Evolutionary conservation across 2,113 vertebrate genomes (phyloP).

Genomic region (Oryctolagus cuniculus): DNA sequence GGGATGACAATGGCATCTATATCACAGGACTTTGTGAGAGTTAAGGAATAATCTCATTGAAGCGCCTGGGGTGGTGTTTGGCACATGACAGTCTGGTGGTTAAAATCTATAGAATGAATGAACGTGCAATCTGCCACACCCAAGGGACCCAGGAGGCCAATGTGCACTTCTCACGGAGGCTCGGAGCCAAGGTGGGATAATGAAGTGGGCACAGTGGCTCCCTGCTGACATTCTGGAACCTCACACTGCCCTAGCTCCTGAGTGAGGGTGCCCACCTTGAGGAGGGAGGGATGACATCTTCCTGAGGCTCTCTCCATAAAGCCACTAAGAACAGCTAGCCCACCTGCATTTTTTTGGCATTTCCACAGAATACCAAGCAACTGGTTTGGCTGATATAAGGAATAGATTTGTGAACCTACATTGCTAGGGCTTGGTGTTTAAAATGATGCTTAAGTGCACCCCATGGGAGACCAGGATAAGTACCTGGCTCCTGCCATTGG

Average conservation of each 20-base stretch:
- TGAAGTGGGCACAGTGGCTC: neutral
- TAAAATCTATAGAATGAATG: neutral
- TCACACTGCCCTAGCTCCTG: neutral
- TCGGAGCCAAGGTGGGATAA: neutral
- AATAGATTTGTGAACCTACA: neutral
- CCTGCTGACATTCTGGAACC: neutral
- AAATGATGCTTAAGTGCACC: neutral
- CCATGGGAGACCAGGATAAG: too few species aligned
- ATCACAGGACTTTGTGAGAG: constrained; percentile 18
- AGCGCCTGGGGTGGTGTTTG: too few species aligned
- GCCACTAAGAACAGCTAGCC: constrained; percentile 12
- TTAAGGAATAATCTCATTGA: neutral
- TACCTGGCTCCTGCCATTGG: too few species aligned
- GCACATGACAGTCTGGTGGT: neutral
- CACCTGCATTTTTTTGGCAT: neutral
- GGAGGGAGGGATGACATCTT: neutral
- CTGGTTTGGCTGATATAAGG: neutral
- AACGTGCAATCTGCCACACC: neutral
- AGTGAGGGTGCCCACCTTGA: neutral
- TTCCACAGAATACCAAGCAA: constrained; percentile 3
- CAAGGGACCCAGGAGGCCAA: neutral
- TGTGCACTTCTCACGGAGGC: neutral
- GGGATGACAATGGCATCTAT: neutral
- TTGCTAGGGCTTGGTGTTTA: constrained; percentile 32
- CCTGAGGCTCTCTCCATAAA: constrained; percentile 3